Base-by-base conservation (phyloP, 2,888 invertebrate species). In the Chorisops tibialis region DNA sequence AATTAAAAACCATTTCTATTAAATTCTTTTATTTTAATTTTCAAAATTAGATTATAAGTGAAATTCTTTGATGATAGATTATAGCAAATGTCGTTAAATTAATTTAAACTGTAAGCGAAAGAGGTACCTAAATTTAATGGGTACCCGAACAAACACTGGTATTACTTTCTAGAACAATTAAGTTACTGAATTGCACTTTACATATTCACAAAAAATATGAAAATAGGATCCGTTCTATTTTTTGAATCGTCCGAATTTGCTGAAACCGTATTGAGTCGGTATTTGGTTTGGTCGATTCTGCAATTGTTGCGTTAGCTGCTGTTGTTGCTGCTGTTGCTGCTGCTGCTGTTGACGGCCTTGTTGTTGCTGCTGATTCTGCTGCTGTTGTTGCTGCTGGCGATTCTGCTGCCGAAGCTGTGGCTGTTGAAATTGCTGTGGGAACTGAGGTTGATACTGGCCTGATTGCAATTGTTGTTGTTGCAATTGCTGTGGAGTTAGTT, bases 251-350 rank as follows among this genome's bases (percentile, higher is more conserved):
- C 77, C 72, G 59, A 75, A 77, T 61, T 76, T 77, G 64, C 73
- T 75, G 49, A 74, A 78, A 12, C 70, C 75, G 65, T 69, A 77
- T 4, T 74, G 72, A 67, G 71, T 74, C 1, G 76, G 71, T 54
- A 78, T 65, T 60, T 77, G 77, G 62, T 73, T 76, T 9, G 76
- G 71, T 14, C 77, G 72, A 38, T 74, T 73, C 43, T 75, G 69
- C 45, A 77, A 59, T 22, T 76, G 75, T 60, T 77, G 77, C 7
- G 78, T 76, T 5, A 71, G 67, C 43, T 75, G 59, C 14, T 70
- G 71, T 61, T 74, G 71, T 59, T 72, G 72, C 4, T 67, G 69
- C 37, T 71, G 70, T 30, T 73, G 69, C 39, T 68, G 70, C 41
- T 72, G 70, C 22, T 74, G 69, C 45, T 72, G 71, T n/a, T 71